Percentiles rank a stretch among this genome's conserved stretches.
phyloP scores from a whole-genome alignment of 2,797 vertebrate genomes.

The Cygnus olor region DNA sequence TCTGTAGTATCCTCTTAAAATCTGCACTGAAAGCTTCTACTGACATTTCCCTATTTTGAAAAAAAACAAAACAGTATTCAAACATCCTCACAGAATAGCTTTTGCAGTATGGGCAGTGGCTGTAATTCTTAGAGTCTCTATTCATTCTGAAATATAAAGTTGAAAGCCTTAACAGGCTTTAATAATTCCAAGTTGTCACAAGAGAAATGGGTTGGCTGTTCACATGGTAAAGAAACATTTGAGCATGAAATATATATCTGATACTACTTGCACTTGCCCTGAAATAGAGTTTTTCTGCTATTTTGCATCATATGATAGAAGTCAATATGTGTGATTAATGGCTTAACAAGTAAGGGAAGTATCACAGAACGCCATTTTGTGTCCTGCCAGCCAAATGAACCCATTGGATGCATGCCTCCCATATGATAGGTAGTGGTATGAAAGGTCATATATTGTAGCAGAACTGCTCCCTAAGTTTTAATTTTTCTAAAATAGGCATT shows the following conservation, averaged over 20 bases:
- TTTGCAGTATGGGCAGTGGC: neutral
- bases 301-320: neutral
- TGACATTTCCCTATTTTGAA: neutral
- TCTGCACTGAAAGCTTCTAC: neutral
- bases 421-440: neutral
- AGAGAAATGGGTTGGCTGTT: neutral
- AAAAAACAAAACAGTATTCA: neutral
- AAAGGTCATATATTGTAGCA: neutral
- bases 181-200: neutral
- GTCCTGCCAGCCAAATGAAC: neutral
- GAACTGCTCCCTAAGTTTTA: neutral
- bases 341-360: neutral
- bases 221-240: neutral
- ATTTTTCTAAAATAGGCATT: neutral
- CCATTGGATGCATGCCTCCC: neutral
- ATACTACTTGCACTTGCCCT: neutral
- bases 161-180: slow-evolving; percentile 12
- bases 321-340: neutral
- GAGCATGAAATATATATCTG: neutral
- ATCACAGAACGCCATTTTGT: neutral
- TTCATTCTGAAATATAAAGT: slow-evolving; percentile 4
- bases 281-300: neutral
- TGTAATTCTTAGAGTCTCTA: neutral
- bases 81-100: neutral
- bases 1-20: slow-evolving; percentile 1